Base-by-base conservation (phyloP, 2,888 invertebrate species). In the Synanthedon myopaeformis region DNA sequence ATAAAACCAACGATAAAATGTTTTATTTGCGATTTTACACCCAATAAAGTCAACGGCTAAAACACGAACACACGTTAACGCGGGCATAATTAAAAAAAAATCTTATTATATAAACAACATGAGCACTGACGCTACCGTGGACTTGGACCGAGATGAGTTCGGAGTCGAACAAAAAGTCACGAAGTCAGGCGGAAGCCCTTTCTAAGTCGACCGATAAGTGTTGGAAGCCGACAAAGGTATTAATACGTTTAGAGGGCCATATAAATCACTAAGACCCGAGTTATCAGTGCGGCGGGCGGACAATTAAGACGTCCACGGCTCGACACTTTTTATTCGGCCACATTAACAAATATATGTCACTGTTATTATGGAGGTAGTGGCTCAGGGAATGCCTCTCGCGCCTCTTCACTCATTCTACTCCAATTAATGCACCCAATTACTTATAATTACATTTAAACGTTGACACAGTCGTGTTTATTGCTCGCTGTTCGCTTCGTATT, bases 201-300 rank as follows among this genome's bases (percentile, higher is more conserved):
- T 64, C 71, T 68, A 71, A 71, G 67, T 63, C 70, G 53, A 53
- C 60, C 72, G 82, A 82, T 82, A 82, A 80, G 72, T 67, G 68
- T 67, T 65, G 59, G 62, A 61, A 54, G 80, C 85, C 86, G 86
- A 84, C 86, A 86, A 86, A 84, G 84, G 75, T 63, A 66, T 74
- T 76, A 80, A 79, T 77, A 77, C 76, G 70, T 74, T 79, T 70
- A 70, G 74, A 68, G 60, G 66, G 74, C 69, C 72, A 76, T 84
- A 86, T 86, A 86, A 87, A 87, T 87, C 85, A 82, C 74, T 69
- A 63, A 60, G 69, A 64, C 63, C 67, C 62, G 66, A 74, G 78
- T 76, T 82, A 84, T 84, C 82, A 64, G 8, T 35, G 35, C 35
- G 35, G 10, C 63, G 63, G 66, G 69, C 61, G 61, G 71, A 80